Base-by-base conservation (phyloP, 2,888 invertebrate genomes). In the Agonopterix subpropinquella region DNA sequence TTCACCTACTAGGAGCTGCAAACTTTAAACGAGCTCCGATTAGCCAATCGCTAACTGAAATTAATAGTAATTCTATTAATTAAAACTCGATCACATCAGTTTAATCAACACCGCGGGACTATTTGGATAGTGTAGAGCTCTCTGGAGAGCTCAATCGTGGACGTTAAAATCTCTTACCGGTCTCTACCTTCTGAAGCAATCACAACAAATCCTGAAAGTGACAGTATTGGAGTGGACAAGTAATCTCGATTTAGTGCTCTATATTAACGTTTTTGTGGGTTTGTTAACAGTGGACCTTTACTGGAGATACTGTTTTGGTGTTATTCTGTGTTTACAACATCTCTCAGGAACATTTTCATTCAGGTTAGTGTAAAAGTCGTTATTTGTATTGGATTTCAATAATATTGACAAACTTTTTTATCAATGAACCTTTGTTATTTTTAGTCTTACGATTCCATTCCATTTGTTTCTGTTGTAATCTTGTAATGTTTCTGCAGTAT, bases 1-100 rank as follows among this genome's bases (percentile, higher is more conserved):
- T 51, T 46, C 47, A 48, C 43, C 53, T 51, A 53, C 52, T 53
- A 51, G 36, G 52, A 48, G 51, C 54, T 56, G 56, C 76, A 88
- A 88, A 88, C 87, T 88, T 88, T 86, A 83, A 77, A 67, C 87
- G 86, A 81, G 58, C 62, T 58, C 57, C 65, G 64, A 57, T 54
- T 63, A 62, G 53, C 58, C 55, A 60, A 57, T 62, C 56, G 66
- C 57, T 65, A 41, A n/a, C 10, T 4, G 9, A 39, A 36, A 2
- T 42, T 37, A 50, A 54, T 55, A 36, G 46, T 41, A 28, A 46
- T 48, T 43, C 56, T 53, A 58, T 65, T 63, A 64, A 61, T 67
- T 59, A 63, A 55, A 61, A 66, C 54, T 56, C 58, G 55, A 53
- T 63, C 63, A 63, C 62, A 65, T 57, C 61, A 59, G 59, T 58